These are phyloP conservation scores for Stegastes partitus DNA, from an alignment of 2,113 vertebrate species.

Conservation along the genomic window DNA sequence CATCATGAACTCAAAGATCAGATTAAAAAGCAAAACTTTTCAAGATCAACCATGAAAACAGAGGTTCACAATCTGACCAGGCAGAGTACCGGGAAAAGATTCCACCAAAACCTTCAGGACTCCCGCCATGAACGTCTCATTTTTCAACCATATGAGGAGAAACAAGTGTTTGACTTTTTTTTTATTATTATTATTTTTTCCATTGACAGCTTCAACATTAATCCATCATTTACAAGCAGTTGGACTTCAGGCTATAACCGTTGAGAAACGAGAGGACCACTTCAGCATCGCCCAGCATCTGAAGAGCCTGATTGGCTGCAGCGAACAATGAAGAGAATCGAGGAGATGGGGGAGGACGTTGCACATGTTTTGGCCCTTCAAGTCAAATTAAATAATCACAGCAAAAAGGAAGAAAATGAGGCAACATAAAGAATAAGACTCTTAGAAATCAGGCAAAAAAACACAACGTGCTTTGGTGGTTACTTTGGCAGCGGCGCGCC, in stretches of 20 bases:
- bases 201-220: conserved; percentile 28
- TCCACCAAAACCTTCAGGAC: no score
- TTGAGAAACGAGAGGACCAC: neutral
- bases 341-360: no score
- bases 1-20: no score
- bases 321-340: neutral
- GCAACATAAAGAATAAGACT: conserved; percentile 36
- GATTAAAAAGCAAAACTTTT: no score
- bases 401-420: conserved; percentile 5
- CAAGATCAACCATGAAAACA: no score
- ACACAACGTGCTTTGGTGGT: conserved; percentile 38
- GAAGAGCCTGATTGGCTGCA: conserved; percentile 14
- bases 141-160: no score
- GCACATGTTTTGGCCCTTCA: conserved; percentile 36
- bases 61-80: no score
- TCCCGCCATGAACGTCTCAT: no score
- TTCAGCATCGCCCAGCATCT: neutral
- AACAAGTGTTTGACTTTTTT: neutral
- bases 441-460: conserved; percentile 21
- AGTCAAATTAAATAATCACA: conserved; percentile 53
- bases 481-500: conserved; percentile 37
- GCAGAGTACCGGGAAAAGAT: no score
- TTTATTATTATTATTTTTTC: conserved; percentile 5
- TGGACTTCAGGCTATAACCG: conserved; percentile 25
- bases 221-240: conserved; percentile 1